Conservation (phyloP, 2,888 invertebrate species). For the Sialis fuliginosa region DNA sequence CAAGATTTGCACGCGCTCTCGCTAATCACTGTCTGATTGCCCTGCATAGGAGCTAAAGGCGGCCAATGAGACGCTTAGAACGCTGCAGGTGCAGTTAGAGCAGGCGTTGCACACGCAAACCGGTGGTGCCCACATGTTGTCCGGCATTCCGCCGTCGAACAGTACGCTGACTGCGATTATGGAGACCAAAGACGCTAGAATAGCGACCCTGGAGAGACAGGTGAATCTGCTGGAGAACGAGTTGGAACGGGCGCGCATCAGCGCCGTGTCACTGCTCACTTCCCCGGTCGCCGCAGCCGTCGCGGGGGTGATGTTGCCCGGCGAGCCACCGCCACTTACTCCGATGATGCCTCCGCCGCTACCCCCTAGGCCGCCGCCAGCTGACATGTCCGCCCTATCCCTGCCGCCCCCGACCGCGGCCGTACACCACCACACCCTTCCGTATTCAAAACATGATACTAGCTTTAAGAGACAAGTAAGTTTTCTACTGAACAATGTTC, state of each 20-base stretch:
- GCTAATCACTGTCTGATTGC: neutral
- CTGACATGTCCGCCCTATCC: constrained; percentile 11
- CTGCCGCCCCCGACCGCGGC: constrained; percentile 19
- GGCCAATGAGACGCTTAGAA: constrained; percentile 68
- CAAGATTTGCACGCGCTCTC: neutral
- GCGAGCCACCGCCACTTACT: constrained; percentile 24
- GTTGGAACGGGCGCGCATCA: constrained; percentile 34
- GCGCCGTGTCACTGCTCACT: constrained; percentile 6
- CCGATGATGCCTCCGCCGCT: constrained; percentile 25
- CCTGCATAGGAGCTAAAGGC: constrained; percentile 60
- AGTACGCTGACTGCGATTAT: constrained; percentile 63
- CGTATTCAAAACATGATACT: constrained; percentile 41
- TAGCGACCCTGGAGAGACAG: constrained; percentile 74
- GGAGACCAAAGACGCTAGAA: constrained; percentile 75
- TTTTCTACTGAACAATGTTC: constrained; percentile 66
- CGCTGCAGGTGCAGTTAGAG: constrained; percentile 64
- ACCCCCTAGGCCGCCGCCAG: constrained; percentile 6
- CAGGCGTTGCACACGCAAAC: constrained; percentile 40
- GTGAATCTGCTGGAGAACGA: constrained; percentile 64
- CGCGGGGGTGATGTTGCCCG: constrained; percentile 29
- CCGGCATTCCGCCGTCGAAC: constrained; percentile 16
- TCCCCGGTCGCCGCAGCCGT: constrained; percentile 15
- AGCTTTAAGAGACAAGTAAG: constrained; percentile 71
- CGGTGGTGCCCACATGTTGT: constrained; percentile 25
- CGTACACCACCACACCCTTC: constrained; percentile 26